These are phyloP conservation scores for human DNA, from an alignment of 2,113 vertebrate genomes.

Conservation along the genomic window DNA sequence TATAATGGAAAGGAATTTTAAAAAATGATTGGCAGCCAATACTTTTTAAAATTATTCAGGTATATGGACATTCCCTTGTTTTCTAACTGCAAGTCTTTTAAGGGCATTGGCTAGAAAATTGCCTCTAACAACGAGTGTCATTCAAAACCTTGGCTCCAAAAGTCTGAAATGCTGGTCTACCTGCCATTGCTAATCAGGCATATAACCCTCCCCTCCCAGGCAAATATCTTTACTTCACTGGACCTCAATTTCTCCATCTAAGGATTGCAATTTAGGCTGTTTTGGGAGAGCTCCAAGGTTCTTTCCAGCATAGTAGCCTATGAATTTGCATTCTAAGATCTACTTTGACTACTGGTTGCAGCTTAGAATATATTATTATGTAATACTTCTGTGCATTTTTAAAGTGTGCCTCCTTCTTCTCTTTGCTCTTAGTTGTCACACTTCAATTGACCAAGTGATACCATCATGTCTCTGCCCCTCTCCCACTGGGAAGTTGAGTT, in stretches of 20 bases:
- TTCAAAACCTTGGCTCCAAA: not conserved
- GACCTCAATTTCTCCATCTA: not conserved
- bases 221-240: not conserved
- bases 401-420: not conserved
- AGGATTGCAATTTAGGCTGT: not conserved
- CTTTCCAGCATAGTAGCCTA: not conserved
- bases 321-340: not conserved
- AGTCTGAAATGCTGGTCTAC: not conserved
- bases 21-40: not conserved
- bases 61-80: not conserved
- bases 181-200: not conserved
- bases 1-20: not conserved
- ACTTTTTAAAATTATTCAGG: not conserved
- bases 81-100: conserved; percentile 26
- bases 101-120: not conserved
- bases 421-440: not conserved
- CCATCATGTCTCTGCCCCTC: not conserved
- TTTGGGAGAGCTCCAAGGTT: not conserved
- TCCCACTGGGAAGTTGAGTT: not conserved
- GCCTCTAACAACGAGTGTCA: not conserved
- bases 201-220: not conserved
- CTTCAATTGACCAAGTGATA: not conserved
- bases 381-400: not conserved
- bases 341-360: not conserved
- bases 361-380: not conserved